Conservation (phyloP, 2,797 vertebrate genomes). For the Cottoperca gobio region DNA sequence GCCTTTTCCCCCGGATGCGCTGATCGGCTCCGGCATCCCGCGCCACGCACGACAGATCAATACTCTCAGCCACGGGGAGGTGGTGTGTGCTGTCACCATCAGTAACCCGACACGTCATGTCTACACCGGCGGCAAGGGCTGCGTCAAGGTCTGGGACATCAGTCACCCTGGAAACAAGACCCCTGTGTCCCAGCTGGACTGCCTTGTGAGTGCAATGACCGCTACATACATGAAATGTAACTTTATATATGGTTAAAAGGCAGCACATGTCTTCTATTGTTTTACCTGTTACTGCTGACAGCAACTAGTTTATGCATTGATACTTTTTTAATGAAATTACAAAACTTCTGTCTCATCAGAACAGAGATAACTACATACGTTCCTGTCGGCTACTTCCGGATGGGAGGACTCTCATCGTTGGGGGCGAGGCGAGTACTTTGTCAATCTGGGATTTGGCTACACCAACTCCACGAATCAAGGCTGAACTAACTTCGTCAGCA, state of each 20-base stretch:
- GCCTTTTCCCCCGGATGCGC: constrained; percentile 87
- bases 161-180: constrained; percentile 98
- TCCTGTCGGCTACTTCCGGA: constrained; percentile 96
- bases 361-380: constrained; percentile 91
- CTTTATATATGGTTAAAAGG: not conserved
- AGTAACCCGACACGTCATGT: constrained; percentile 96
- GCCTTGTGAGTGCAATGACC: constrained; percentile 86
- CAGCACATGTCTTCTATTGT: not conserved
- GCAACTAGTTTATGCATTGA: not conserved
- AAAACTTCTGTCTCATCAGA: constrained; percentile 69
- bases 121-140: constrained; percentile 96
- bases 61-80: constrained; percentile 88
- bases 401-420: constrained; percentile 94
- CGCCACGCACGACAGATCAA: constrained; percentile 89
- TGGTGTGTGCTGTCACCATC: constrained; percentile 95
- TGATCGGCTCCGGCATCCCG: constrained; percentile 88
- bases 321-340: not conserved
- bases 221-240: not conserved
- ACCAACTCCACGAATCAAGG: constrained; percentile 95
- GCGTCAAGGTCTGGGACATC: constrained; percentile 99
- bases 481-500: constrained; percentile 93
- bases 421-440: constrained; percentile 94
- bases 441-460: constrained; percentile 97
- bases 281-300: not conserved
- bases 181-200: constrained; percentile 96